Conservation (phyloP, 2,113 vertebrate genomes). For the Silurus asotus region DNA sequence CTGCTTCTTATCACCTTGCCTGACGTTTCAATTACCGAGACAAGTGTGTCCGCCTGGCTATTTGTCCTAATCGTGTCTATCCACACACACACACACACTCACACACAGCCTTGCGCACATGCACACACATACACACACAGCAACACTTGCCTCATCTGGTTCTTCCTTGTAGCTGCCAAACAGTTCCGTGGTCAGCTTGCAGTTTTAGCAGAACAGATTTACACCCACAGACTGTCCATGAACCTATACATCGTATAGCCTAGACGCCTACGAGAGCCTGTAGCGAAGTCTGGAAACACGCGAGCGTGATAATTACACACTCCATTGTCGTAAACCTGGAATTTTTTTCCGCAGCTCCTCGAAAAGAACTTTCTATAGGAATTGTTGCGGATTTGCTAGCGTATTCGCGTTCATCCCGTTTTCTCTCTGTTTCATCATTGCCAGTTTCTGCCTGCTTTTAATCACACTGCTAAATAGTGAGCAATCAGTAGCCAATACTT, state of each 20-base stretch:
- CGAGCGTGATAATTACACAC: not conserved
- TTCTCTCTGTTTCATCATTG: not conserved
- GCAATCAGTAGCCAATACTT: not conserved
- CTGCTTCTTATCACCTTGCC: constrained; percentile 61
- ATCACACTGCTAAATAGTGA: not conserved
- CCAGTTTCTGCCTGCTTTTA: not conserved
- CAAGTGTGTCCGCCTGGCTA: constrained; percentile 56
- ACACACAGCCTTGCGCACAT: not conserved
- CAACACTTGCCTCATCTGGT: constrained; percentile 36
- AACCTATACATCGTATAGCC: constrained; percentile 23
- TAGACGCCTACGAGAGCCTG: constrained; percentile 7
- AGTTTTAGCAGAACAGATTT: constrained; percentile 46
- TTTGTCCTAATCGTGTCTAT: constrained; percentile 56
- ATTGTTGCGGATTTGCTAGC: not conserved
- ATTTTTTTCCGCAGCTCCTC: not conserved
- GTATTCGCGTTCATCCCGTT: not conserved
- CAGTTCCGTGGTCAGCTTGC: constrained; percentile 38
- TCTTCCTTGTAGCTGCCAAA: constrained; percentile 27
- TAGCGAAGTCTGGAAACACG: constrained; percentile 23
- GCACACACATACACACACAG: not conserved
- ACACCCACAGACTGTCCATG: constrained; percentile 37
- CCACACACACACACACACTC: constrained; percentile 12
- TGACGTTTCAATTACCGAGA: constrained; percentile 68
- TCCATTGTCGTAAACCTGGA: constrained; percentile 11
- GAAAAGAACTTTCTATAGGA: not conserved